Evolutionary conservation across 2,888 invertebrate species (phyloP), one percentile per base, ranked within the genome.

Genomic region (Megalurothrips usitatus): DNA sequence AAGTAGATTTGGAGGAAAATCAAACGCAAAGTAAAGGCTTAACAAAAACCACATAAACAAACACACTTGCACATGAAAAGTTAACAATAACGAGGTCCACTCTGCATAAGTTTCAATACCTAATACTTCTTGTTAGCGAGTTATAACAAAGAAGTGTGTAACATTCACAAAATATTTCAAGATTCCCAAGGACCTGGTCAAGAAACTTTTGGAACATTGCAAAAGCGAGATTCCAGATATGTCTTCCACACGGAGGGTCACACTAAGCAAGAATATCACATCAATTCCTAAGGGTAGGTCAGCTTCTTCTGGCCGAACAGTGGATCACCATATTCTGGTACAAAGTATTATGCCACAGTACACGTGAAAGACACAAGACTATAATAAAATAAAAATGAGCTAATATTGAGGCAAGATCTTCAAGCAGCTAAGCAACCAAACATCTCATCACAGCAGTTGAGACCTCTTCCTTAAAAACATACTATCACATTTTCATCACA

Each of bases 401-500:
- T 68, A 68, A 26, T 26, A 19, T 75, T 43, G 34, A 43, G 34
- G 34, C 34, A 43, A 43, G 34, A 23, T 75, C 23, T 12, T 75
- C 26, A 75, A 75, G 34, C 34, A 43, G 68, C 68, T 12, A 23
- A 75, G 58, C 26, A 75, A 75, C 26, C 68, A 23, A 26, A 23
- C 23, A 26, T 26, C 68, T 75, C 68, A 75, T 75, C 68, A 75
- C 68, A 75, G 68, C 68, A 26, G 9, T 75, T 26, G 12, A 75
- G 68, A 75, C 68, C 68, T 75, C 68, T 75, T 75, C 23, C 68
- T 75, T 75, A 75, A 23, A 58, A 75, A 75, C 68, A 75, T 75
- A 75, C 26, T 75, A 75, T 75, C 68, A 75, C 68, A 75, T 75
- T 75, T 75, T 26, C 68, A 75, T 75, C 68, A 75, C 68, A 75